These are phyloP conservation scores for Oncopodura yosiiana DNA, from an alignment of 1,140 invertebrate species.

Conservation along the genomic window DNA sequence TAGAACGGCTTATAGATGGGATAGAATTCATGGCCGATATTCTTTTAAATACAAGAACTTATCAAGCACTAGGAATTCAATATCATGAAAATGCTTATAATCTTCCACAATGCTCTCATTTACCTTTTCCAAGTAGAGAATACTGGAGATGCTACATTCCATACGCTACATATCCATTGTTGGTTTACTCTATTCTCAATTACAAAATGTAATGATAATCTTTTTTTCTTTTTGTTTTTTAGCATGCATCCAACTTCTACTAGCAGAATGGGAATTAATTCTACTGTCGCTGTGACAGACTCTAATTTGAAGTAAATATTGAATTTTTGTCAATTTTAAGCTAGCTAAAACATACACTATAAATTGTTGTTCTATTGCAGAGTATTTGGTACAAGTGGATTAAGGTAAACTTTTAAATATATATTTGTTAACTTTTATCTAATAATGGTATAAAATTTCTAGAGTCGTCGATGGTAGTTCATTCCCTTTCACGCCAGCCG, in stretches of 20 bases:
- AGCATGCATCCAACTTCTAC: constrained; percentile 60
- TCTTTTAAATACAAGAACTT: constrained; percentile 13
- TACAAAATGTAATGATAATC: background rate
- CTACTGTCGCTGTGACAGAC: constrained; percentile 76
- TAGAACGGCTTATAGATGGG: background rate
- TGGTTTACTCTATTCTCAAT: background rate
- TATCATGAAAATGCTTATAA: background rate
- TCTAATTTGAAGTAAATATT: constrained; percentile 51
- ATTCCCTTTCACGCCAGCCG: constrained; percentile 2
- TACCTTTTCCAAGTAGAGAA: background rate
- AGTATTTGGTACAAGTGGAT: constrained; percentile 6
- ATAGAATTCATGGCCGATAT: constrained; percentile 10
- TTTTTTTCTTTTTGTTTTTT: background rate
- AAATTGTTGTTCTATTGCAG: background rate
- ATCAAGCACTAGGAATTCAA: constrained; percentile 1
- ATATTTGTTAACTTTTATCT: no score
- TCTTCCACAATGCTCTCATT: background rate
- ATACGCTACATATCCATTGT: no score
- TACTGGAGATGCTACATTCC: constrained; percentile 6
- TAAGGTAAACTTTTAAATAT: no score
- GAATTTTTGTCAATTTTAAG: no score
- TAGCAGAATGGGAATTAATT: constrained; percentile 82
- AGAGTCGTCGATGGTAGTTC: constrained; percentile 9
- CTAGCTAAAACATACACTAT: background rate
- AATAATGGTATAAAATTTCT: no score